These are phyloP conservation scores for Octodon degus DNA, from an alignment of 2,113 vertebrate genomes.

Conservation along the genomic window DNA sequence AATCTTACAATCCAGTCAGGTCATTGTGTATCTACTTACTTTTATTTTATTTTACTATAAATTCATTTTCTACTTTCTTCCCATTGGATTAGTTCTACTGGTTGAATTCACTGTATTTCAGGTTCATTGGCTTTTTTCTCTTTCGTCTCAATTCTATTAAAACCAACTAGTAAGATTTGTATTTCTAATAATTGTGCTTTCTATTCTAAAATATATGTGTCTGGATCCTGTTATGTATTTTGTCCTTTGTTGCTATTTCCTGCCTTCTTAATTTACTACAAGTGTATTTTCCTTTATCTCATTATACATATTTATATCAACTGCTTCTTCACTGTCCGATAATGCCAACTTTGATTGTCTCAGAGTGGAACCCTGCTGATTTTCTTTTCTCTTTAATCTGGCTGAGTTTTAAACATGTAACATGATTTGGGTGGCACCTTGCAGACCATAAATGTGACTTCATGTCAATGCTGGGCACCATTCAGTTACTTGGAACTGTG, in stretches of 20 bases:
- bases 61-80: neutral
- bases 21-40: neutral
- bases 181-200: neutral
- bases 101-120: neutral
- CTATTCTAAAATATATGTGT: constrained; percentile 15
- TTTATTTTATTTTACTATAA: neutral
- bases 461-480: neutral
- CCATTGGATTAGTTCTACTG: neutral
- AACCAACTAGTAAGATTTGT: neutral
- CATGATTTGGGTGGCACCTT: neutral
- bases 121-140: neutral
- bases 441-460: neutral
- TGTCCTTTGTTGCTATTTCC: neutral
- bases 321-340: neutral
- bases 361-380: neutral
- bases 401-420: neutral
- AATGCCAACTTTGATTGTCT: neutral
- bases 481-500: neutral
- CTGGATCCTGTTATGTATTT: neutral
- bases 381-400: neutral
- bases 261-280: neutral
- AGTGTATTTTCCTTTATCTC: constrained; percentile 31
- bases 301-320: neutral
- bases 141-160: neutral
- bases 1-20: neutral